A percentile compares a stretch with the other conserved stretches of the same genome.
Evolutionary conservation across 2,797 vertebrate species (phyloP).

Genomic region (Bradypus variegatus): DNA sequence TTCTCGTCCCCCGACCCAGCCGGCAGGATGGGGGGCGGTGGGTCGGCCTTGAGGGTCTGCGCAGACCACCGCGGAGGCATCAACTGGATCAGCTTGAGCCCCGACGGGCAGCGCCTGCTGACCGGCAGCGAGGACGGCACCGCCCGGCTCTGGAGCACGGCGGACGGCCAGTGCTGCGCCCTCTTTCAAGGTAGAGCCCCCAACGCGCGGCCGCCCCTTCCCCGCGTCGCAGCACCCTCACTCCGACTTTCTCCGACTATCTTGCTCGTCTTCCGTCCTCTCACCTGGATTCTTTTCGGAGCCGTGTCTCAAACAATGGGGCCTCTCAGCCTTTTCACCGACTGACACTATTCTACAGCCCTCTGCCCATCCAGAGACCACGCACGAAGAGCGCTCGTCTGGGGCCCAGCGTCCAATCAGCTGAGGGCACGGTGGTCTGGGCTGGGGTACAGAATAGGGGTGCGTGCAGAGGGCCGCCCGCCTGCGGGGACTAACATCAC

Average conservation of each 20-base stretch:
- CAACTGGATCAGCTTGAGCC: slow-evolving; percentile 83
- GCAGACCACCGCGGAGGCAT: slow-evolving; percentile 79
- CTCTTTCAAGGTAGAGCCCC: slow-evolving; percentile 75
- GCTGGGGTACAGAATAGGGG: not conserved
- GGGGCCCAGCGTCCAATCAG: too few species aligned
- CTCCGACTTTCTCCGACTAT: not conserved
- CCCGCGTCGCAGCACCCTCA: not conserved
- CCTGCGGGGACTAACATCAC: not conserved
- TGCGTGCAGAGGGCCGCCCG: not conserved
- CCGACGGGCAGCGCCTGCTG: slow-evolving; percentile 78
- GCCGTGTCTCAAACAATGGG: not conserved
- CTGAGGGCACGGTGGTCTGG: not conserved
- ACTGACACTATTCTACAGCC: not conserved
- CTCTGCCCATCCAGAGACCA: not conserved
- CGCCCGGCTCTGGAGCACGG: slow-evolving; percentile 78
- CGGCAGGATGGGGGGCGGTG: slow-evolving; percentile 74
- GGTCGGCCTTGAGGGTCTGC: slow-evolving; percentile 77
- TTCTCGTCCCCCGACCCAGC: not conserved
- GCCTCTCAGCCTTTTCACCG: not conserved
- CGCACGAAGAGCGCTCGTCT: not conserved
- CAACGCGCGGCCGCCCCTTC: not conserved
- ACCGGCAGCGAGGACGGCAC: slow-evolving; percentile 82
- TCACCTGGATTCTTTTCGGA: not conserved
- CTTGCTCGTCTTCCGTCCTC: not conserved
- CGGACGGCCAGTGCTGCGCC: slow-evolving; percentile 75